Conservation (phyloP, 2,113 vertebrate species). For the Hippocampus guttulatus region DNA sequence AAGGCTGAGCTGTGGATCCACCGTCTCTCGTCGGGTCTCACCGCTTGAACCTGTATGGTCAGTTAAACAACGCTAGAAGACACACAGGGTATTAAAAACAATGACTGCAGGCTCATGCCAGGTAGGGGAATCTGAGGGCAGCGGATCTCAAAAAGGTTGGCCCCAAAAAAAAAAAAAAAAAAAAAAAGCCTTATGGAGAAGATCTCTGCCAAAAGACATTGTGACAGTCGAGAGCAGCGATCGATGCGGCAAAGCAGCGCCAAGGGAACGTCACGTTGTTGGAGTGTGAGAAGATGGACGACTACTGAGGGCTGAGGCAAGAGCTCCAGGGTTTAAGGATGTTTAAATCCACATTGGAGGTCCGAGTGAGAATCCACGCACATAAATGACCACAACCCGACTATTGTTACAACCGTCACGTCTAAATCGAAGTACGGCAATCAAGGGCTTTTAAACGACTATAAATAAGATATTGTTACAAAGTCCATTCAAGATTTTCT, state of each 20-base stretch:
- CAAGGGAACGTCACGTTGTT: background rate
- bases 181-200: background rate
- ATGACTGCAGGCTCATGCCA: background rate
- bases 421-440: background rate
- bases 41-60: no score
- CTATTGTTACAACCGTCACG: background rate
- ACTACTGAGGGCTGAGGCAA: background rate
- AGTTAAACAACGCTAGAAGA: no score
- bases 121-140: background rate
- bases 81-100: background rate
- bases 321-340: background rate
- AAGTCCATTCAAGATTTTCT: background rate
- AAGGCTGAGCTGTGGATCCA: no score
- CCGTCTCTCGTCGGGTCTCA: no score
- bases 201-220: background rate
- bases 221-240: background rate
- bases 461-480: background rate
- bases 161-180: background rate
- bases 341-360: background rate
- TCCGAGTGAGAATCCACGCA: background rate
- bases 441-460: no score
- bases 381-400: background rate
- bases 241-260: background rate
- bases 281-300: background rate
- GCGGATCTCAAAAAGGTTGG: background rate